phyloP scores from a whole-genome alignment of 1,140 invertebrate species.

The Theocolax elegans region DNA sequence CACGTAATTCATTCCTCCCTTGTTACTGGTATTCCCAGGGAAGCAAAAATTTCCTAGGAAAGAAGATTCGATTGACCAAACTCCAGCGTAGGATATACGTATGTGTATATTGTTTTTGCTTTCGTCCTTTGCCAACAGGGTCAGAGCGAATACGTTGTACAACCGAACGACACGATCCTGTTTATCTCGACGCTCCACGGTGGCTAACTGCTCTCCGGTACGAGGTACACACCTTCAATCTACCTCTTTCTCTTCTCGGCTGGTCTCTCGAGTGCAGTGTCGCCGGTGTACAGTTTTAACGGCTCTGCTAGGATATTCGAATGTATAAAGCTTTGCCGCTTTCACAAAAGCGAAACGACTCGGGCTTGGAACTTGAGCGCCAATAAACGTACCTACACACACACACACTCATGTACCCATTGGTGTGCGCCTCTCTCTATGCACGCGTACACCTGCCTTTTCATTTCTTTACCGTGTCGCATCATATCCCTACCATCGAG shows the following conservation, averaged over 20 bases:
- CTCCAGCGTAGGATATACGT: background rate
- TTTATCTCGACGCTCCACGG: conserved; percentile 82
- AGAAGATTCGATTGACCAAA: no score
- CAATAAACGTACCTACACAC: background rate
- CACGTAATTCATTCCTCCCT: no score
- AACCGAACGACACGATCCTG: conserved; percentile 72
- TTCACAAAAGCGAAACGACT: conserved; percentile 13
- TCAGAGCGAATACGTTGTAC: conserved; percentile 72
- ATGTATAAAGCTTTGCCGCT: conserved; percentile 7
- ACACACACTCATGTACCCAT: background rate
- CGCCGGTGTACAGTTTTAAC: background rate
- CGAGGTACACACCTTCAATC: no score
- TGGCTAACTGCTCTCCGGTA: conserved; percentile 63
- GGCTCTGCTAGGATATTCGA: background rate
- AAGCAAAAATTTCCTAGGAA: no score
- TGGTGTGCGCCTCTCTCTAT: no score
- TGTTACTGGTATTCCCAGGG: no score
- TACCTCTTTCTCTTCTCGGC: background rate
- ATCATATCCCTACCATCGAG: no score
- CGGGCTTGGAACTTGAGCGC: no score
- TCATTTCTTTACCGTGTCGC: background rate
- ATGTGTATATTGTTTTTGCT: conserved; percentile 10
- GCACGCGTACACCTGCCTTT: background rate
- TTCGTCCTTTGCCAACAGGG: conserved; percentile 68
- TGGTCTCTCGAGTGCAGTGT: background rate